Conservation (phyloP, 2,113 vertebrate species). For the Peromyscus californicus region DNA sequence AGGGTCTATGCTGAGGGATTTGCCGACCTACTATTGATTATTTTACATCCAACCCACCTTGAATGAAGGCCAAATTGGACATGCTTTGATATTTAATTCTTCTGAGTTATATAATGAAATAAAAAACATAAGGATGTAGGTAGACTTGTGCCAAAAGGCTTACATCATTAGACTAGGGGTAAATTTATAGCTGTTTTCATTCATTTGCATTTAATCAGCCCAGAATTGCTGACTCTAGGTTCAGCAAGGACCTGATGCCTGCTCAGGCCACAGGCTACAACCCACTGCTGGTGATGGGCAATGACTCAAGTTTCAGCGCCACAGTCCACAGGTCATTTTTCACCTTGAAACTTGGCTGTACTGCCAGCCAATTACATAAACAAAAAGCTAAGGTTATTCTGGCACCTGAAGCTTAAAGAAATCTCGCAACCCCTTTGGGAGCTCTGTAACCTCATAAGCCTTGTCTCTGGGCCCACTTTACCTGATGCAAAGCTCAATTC, state of each 20-base stretch:
- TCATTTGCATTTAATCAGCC: conserved; percentile 82
- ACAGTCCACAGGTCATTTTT: conserved; percentile 67
- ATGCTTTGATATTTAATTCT: conserved; percentile 63
- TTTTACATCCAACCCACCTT: conserved; percentile 2
- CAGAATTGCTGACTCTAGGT: conserved; percentile 70
- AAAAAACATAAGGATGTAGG: conserved; percentile 45
- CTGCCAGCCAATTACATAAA: conserved; percentile 60
- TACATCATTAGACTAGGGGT: conserved; percentile 51
- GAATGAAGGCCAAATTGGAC: conserved; percentile 65
- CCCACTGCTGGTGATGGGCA: neutral
- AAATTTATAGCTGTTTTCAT: conserved; percentile 69
- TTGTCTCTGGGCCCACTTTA: neutral
- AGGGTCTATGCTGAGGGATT: neutral
- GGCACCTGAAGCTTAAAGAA: neutral
- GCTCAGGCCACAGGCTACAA: conserved; percentile 4
- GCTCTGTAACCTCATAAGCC: neutral
- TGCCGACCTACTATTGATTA: neutral
- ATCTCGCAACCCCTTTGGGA: neutral
- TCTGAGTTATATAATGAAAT: conserved; percentile 65
- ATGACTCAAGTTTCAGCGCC: conserved; percentile 34
- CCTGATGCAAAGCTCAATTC: neutral
- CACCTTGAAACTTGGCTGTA: conserved; percentile 64
- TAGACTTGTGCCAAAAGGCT: conserved; percentile 67
- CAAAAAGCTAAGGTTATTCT: neutral
- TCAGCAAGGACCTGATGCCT: conserved; percentile 39